These are phyloP conservation scores for Channa striata DNA, from an alignment of 2,797 vertebrate genomes.

Conservation along the genomic window DNA sequence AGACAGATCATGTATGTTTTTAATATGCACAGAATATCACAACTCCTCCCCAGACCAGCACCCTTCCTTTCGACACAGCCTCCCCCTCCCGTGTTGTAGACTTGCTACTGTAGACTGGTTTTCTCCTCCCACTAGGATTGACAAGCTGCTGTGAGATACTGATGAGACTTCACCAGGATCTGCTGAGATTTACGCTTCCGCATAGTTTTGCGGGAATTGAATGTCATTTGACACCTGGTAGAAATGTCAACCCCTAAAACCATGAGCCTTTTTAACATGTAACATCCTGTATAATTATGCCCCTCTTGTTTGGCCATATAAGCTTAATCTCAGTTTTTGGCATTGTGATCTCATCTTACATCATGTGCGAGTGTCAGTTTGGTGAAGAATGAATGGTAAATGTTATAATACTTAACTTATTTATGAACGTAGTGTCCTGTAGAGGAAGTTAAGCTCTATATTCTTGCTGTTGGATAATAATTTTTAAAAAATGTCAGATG, in stretches of 20 bases:
- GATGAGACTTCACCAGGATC: conserved; percentile 46
- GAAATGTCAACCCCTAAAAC: conserved; percentile 41
- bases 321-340: conserved; percentile 67
- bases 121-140: conserved; percentile 74
- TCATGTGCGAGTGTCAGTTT: conserved; percentile 86
- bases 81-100: conserved; percentile 37
- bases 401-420: conserved; percentile 97
- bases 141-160: conserved; percentile 75
- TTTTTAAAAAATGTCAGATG: conserved; percentile 83
- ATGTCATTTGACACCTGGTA: conserved; percentile 47
- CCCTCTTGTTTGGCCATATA: conserved; percentile 41
- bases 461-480: conserved; percentile 86
- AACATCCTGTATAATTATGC: conserved; percentile 49
- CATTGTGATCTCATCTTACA: conserved; percentile 79
- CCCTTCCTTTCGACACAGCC: conserved; percentile 32
- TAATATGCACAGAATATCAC: conserved; percentile 51
- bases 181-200: conserved; percentile 51
- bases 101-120: conserved; percentile 81
- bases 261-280: conserved; percentile 50
- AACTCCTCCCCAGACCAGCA: conserved; percentile 68
- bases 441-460: conserved; percentile 91
- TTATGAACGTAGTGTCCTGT: conserved; percentile 89
- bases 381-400: conserved; percentile 90
- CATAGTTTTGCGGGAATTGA: conserved; percentile 41
- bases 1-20: conserved; percentile 62